These are phyloP conservation scores for Heliconius himera DNA, from an alignment of 1,140 invertebrate genomes.

Conservation along the genomic window DNA sequence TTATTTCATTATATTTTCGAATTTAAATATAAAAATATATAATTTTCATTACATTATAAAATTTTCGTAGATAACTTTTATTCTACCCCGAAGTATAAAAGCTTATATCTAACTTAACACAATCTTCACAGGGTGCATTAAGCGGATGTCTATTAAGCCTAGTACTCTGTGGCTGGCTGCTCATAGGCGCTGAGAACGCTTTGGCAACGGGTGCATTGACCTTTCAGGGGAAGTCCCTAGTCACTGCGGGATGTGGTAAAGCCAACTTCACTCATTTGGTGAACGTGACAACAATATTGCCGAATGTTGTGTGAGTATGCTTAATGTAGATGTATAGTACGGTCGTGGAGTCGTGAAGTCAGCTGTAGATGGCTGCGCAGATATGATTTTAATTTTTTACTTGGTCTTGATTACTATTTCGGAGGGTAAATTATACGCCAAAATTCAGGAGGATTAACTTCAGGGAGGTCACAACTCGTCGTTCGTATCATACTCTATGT, in stretches of 20 bases:
- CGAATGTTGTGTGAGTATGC: constrained; percentile 58
- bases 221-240: constrained; percentile 71
- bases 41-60: no score
- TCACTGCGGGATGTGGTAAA: constrained; percentile 67
- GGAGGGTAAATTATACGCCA: no score
- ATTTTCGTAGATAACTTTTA: no score
- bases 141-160: constrained; percentile 70
- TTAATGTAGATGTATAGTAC: background rate
- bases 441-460: no score
- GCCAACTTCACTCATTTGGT: constrained; percentile 64
- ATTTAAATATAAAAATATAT: no score
- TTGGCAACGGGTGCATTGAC: constrained; percentile 72
- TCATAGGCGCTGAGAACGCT: constrained; percentile 74
- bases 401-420: no score
- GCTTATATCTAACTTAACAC: background rate
- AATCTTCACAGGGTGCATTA: constrained; percentile 63
- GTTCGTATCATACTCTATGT: background rate
- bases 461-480: no score
- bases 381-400: no score
- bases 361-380: no score
- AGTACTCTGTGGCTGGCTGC: constrained; percentile 71
- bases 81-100: no score
- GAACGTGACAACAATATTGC: constrained; percentile 53
- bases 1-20: no score
- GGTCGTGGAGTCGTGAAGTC: no score